Conservation (phyloP, 2,888 invertebrate genomes). For the Ephialtes manifestator region DNA sequence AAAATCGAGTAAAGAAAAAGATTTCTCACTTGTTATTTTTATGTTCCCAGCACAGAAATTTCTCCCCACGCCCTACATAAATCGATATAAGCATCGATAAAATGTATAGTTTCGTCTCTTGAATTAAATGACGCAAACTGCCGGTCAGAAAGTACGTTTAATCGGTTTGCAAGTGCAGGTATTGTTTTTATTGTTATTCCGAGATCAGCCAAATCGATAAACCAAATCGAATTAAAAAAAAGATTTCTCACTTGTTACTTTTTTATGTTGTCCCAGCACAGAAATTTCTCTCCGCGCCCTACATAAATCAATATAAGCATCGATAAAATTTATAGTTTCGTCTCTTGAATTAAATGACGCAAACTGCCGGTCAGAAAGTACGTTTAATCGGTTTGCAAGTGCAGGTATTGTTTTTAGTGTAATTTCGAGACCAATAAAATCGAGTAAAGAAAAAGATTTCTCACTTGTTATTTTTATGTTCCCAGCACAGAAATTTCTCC, state of each 20-base stretch:
- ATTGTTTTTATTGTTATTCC: background rate
- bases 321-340: slow-evolving; percentile 4
- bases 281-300: too few relatives aligned
- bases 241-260: too few relatives aligned
- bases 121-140: background rate
- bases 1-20: too few relatives aligned
- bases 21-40: too few relatives aligned
- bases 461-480: too few relatives aligned
- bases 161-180: slow-evolving; percentile 27
- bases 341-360: background rate
- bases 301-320: background rate
- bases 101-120: background rate
- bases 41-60: too few relatives aligned
- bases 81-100: background rate
- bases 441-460: too few relatives aligned
- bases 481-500: too few relatives aligned
- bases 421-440: slow-evolving; percentile 30
- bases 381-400: slow-evolving; percentile 32
- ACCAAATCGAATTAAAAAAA: too few relatives aligned
- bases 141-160: background rate
- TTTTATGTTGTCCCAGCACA: too few relatives aligned
- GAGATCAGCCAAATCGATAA: slow-evolving; percentile 50
- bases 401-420: background rate
- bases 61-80: too few relatives aligned
- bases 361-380: background rate